phyloP scores from a whole-genome alignment of 1,140 invertebrate species.

The Listronotus bonariensis region DNA sequence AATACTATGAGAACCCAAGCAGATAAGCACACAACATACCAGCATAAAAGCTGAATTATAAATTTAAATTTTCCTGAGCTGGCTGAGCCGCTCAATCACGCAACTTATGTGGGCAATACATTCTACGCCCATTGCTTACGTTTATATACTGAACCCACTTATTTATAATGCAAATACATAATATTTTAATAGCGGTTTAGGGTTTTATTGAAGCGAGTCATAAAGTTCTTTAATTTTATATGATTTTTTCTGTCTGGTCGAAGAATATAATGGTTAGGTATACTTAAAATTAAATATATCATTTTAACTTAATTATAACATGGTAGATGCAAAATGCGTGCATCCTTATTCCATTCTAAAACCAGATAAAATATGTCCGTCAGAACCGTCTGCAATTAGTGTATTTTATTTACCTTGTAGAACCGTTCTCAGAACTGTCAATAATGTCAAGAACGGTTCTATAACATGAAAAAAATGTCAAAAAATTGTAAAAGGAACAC shows the following conservation, averaged over 20 bases:
- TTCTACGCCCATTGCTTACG: constrained; percentile 14
- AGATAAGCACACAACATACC: constrained; percentile 11
- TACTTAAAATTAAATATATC: too few species aligned
- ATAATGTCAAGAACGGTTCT: too few species aligned
- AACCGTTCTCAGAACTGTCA: too few species aligned
- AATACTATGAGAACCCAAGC: constrained; percentile 15
- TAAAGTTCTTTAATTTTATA: constrained; percentile 2
- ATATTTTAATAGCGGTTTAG: constrained; percentile 18
- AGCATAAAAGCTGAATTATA: constrained; percentile 17
- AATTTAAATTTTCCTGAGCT: constrained; percentile 13
- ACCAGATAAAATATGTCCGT: too few species aligned
- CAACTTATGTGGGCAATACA: constrained; percentile 17
- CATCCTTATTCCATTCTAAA: too few species aligned
- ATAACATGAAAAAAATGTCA: too few species aligned
- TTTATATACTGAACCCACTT: constrained; percentile 5
- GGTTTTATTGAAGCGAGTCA: not conserved
- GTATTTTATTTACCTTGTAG: too few species aligned
- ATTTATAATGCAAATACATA: constrained; percentile 16
- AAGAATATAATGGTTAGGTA: too few species aligned
- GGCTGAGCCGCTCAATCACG: constrained; percentile 10
- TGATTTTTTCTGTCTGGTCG: constrained; percentile 3
- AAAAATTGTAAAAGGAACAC: too few species aligned
- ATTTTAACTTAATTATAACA: too few species aligned
- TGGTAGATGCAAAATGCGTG: too few species aligned
- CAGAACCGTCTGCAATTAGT: too few species aligned